These are phyloP conservation scores for Luperina nickerlii DNA, from an alignment of 2,888 invertebrate genomes.

Conservation along the genomic window DNA sequence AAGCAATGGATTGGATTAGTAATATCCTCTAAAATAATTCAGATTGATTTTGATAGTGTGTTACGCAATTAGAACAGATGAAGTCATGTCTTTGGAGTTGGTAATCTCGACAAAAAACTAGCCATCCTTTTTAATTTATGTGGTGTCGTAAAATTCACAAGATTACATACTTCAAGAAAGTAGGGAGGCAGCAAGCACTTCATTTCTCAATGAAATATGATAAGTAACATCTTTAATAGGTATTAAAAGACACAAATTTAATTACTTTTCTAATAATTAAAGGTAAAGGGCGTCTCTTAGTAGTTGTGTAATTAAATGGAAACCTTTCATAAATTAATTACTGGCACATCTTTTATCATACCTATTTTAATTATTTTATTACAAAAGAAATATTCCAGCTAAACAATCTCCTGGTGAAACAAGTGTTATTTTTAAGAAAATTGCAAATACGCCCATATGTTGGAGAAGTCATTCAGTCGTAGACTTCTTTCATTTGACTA, in stretches of 20 bases:
- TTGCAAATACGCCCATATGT: not conserved
- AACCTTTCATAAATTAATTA: conserved; percentile 19
- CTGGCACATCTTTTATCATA: not conserved
- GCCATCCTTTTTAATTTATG: not conserved
- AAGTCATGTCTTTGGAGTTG: too few species aligned
- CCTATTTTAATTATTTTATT: not conserved
- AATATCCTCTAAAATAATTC: not conserved
- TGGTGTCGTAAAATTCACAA: not conserved
- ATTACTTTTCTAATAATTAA: conserved; percentile 11
- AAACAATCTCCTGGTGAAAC: not conserved
- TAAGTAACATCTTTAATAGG: not conserved
- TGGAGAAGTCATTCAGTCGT: not conserved
- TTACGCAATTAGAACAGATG: not conserved
- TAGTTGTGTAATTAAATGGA: conserved; percentile 1
- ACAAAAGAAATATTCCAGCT: not conserved
- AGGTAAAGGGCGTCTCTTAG: not conserved
- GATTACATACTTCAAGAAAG: not conserved
- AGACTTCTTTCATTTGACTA: not conserved
- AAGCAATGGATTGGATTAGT: not conserved
- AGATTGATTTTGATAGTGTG: not conserved
- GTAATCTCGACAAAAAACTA: not conserved
- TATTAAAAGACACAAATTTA: not conserved
- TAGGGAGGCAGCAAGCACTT: not conserved
- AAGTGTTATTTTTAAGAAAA: not conserved
- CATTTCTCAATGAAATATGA: not conserved